Base-by-base conservation (phyloP, 1,140 invertebrate species). In the Panagrolaimus sp. region DNA sequence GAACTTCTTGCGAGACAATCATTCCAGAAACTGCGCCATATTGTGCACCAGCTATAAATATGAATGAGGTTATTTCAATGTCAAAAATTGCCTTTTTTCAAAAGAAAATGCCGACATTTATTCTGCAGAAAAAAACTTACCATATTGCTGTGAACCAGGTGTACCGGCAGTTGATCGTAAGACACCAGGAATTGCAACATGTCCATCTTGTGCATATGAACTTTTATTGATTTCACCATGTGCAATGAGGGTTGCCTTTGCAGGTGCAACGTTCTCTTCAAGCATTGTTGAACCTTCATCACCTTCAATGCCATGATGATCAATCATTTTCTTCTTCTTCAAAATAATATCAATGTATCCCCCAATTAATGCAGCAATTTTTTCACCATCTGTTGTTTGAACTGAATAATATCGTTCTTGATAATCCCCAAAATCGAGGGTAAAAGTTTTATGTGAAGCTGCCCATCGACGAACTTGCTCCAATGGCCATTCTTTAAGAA, bases 311-410 rank as follows among this genome's bases (percentile, higher is more conserved):
- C 95, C 96, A 81, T 95, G 90, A 85, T 97, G 94, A 86, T 98
- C 96, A 82, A 94, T 93, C 10, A 92, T 91, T 84, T 94, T 89
- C 85, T 94, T 91, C 88, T 94, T 96, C 85, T 96, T 96, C 67
- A 98, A 86, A 74, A 99, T 98, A 81, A 99, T 99, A 85, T 99
- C 96, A 81, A 99, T 98, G 85, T 99, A 99, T 38, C 96, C 96
- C 65, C 93, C 91, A 81, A 99, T 98, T 43, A 98, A 88, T 82
- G 96, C 93, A 66, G 95, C 89, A 77, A 98, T 99, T 85, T 97
- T 95, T 85, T 99, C 96, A 8, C 94, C 96, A 85, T 99, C 96
- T 1, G 92, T 91, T 0, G 96, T 98, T 84, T 99, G 94, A 44
- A 98, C 95, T 44, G 93, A 96, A 86, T 98, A 99, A 86, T 98